phyloP scores from a whole-genome alignment of 2,113 vertebrate genomes.

The Eulacestoma nigropectus region DNA sequence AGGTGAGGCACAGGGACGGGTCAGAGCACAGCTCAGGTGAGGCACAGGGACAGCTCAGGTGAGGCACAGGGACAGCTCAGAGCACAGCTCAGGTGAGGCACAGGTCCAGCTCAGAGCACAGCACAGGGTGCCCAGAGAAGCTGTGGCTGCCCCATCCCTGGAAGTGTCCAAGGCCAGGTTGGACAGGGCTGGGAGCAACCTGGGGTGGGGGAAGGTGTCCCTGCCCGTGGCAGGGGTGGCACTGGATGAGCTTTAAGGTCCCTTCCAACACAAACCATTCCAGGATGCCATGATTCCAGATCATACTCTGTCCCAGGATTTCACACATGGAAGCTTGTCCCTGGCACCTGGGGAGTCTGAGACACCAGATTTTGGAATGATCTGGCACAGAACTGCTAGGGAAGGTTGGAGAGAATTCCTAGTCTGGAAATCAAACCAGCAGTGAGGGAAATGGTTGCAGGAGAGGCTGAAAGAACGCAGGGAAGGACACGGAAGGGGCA shows the following conservation, averaged over 20 bases:
- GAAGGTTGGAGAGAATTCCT: not conserved
- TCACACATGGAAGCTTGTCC: not conserved
- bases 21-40: not conserved
- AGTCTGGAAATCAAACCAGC: not conserved
- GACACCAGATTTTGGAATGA: not conserved
- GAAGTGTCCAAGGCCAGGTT: not conserved
- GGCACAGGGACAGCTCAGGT: not conserved
- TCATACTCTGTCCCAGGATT: accelerated
- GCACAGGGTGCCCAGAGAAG: not conserved
- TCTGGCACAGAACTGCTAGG: not conserved
- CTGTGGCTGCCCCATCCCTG: not conserved
- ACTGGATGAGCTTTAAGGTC: not conserved
- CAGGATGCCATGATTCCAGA: too few relatives aligned
- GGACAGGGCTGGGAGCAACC: not conserved
- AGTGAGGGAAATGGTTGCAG: not conserved
- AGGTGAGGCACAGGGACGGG: not conserved
- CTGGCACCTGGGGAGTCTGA: not conserved
- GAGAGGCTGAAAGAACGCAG: not conserved
- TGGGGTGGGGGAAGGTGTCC: not conserved
- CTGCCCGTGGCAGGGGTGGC: too few relatives aligned
- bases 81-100: not conserved
- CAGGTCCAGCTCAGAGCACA: not conserved
- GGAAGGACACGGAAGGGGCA: too few relatives aligned
- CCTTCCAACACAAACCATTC: not conserved
- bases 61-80: not conserved